A percentile compares a stretch with the other conserved stretches of the same genome.
These are phyloP conservation scores for Campoletis sonorensis DNA, from an alignment of 1,140 invertebrate genomes.

Conservation along the genomic window DNA sequence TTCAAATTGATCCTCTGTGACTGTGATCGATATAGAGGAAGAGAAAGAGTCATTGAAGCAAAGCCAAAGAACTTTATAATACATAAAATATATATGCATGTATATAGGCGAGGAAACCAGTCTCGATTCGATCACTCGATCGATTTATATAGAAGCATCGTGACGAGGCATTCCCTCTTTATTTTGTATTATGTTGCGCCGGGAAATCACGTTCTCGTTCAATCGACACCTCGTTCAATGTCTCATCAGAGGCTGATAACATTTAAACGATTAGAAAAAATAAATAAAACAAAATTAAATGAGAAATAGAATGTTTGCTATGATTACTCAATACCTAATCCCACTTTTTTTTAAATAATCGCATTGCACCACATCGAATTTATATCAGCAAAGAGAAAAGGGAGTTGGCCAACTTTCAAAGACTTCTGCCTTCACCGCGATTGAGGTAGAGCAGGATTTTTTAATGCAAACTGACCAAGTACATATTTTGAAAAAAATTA, in stretches of 20 bases:
- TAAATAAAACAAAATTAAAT: not conserved
- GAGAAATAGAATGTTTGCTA: not conserved
- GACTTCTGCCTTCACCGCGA: no score
- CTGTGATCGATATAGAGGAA: slow-evolving; percentile 8
- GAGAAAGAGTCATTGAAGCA: slow-evolving; percentile 26
- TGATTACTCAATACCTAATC: not conserved
- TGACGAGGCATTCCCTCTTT: slow-evolving; percentile 15
- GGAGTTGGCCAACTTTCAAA: no score
- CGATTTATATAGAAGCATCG: slow-evolving; percentile 31
- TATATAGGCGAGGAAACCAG: not conserved
- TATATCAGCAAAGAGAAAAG: no score
- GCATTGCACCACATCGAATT: no score
- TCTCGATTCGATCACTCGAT: slow-evolving; percentile 29
- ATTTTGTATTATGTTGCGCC: slow-evolving; percentile 25
- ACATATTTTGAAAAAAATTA: no score
- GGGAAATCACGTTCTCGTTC: slow-evolving; percentile 22
- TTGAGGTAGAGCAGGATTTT: no score
- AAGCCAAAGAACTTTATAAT: not conserved
- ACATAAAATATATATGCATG: not conserved
- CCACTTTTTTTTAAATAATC: not conserved
- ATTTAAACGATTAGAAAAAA: not conserved
- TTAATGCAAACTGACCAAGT: no score
- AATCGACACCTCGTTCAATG: slow-evolving; percentile 22
- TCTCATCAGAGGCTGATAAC: slow-evolving; percentile 5
- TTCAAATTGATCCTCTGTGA: slow-evolving; percentile 3